Evolutionary conservation across 2,797 vertebrate genomes (phyloP), one percentile per base, ranked within the genome.

Genomic region (Limosa lapponica): DNA sequence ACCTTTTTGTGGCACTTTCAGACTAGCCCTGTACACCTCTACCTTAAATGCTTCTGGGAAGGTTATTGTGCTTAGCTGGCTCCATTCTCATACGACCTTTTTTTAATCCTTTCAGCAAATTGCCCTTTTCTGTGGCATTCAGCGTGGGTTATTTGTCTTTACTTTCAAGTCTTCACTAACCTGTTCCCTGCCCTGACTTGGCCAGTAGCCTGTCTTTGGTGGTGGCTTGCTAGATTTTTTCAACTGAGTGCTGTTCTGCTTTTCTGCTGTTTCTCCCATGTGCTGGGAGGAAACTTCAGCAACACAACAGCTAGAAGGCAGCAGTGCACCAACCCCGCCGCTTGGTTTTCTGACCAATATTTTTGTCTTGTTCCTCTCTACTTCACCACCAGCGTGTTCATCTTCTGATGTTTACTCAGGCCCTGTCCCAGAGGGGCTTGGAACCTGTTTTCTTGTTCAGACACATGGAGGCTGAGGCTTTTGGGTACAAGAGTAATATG

Each of bases 141-240:
- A 46, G 1, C 0, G 0, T 39, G 27, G 46, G 19, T 54, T 62
- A 4, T 39, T 81, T 73, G 20, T 65, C 55, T 65, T 71, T 20
- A 28, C n/a, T 46, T 77, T 62, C 39, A 59, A 49, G 51, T 39
- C 34, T 62, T 52, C 36, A 8, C 22, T 67, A 36, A 71, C 54
- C 13, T 36, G 6, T 84, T 51, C 27, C 30, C 32, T 58, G 13
- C 27, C 32, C 10, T 69, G 44, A 36, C 18, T 23, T 72, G 44
- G n/a, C 67, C 48, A 20, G 37, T n/a, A 57, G 52, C 27, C 32
- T 28, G 9, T 62, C 39, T 83, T 28, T 18, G 27, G 18, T 8
- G 34, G 39, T 64, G 30, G 12, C 48, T 58, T 39, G 36, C 32
- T 84, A 44, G 32, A 12, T 77, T 81, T 28, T 61, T 67, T 75